Percentiles rank a stretch among this genome's conserved stretches.
Conservation (phyloP, 2,888 invertebrate genomes). For the Dorcus parallelipipedus region DNA sequence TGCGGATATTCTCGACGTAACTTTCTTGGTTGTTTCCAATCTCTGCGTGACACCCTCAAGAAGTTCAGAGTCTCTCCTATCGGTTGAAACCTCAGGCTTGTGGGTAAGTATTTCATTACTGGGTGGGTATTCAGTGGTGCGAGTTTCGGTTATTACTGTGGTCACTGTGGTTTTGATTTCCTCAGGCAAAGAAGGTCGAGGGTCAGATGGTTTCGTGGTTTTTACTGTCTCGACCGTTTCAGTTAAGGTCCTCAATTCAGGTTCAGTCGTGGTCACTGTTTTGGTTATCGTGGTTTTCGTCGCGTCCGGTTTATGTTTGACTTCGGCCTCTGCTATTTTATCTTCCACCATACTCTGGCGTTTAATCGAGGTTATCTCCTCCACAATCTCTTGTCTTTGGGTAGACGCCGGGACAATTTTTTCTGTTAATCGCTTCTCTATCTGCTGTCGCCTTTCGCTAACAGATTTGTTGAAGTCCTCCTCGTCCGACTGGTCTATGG, state of each 20-base stretch:
- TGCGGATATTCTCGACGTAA: slow-evolving; percentile 27
- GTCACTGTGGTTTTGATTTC: slow-evolving; percentile 20
- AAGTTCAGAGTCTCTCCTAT: slow-evolving; percentile 45
- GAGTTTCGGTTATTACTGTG: slow-evolving; percentile 33
- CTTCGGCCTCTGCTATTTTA: slow-evolving; percentile 55
- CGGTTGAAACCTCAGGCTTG: slow-evolving; percentile 7
- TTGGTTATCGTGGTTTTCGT: slow-evolving; percentile 35
- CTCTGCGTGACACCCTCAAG: slow-evolving; percentile 50
- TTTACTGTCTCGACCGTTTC: slow-evolving; percentile 23
- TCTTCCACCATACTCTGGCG: slow-evolving; percentile 60
- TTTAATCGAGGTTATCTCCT: slow-evolving; percentile 66
- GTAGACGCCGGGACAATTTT: slow-evolving; percentile 68
- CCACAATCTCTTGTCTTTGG: slow-evolving; percentile 69
- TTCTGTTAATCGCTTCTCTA: slow-evolving; percentile 70
- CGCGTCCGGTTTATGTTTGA: slow-evolving; percentile 43
- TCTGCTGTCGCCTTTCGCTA: slow-evolving; percentile 73
- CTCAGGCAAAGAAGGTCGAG: slow-evolving; percentile 9
- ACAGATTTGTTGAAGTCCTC: slow-evolving; percentile 63
- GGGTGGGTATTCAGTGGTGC: slow-evolving; percentile 27
- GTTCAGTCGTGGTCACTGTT: slow-evolving; percentile 21
- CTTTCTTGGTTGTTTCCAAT: slow-evolving; percentile 39
- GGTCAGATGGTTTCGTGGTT: slow-evolving; percentile 22
- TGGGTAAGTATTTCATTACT: slow-evolving; percentile 23
- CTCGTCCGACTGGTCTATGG: slow-evolving; percentile 56
- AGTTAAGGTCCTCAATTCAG: slow-evolving; percentile 23